phyloP scores from a whole-genome alignment of 1,140 invertebrate genomes.

The Dreissena rostriformis region DNA sequence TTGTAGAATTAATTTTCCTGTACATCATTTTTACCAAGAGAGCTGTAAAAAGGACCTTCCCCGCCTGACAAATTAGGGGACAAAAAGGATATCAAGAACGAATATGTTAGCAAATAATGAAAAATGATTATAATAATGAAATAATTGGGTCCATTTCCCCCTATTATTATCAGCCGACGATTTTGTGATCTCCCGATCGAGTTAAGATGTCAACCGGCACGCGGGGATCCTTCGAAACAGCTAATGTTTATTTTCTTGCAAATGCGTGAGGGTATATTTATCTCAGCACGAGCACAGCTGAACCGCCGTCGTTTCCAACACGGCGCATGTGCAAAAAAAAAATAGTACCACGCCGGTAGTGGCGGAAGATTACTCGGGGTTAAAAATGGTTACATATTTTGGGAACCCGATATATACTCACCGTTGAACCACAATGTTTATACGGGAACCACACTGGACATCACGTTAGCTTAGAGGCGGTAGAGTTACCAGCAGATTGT shows the following conservation, averaged over 20 bases:
- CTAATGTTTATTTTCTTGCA: constrained; percentile 46
- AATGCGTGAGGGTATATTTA: constrained; percentile 55
- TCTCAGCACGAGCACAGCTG: constrained; percentile 42
- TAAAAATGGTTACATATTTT: no score
- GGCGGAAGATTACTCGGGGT: no score
- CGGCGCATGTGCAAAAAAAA: constrained; percentile 50
- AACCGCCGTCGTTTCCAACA: constrained; percentile 36
- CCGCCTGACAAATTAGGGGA: constrained; percentile 6
- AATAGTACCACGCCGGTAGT: not conserved
- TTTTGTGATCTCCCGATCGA: constrained; percentile 7
- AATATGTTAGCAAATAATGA: constrained; percentile 55
- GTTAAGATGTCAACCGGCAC: constrained; percentile 25
- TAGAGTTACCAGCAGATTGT: no score
- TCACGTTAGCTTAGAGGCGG: no score
- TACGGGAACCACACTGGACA: no score
- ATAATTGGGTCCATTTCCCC: constrained; percentile 51
- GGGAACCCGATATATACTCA: no score
- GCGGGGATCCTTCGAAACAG: constrained; percentile 1
- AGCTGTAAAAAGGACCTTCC: not conserved
- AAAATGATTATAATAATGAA: constrained; percentile 47
- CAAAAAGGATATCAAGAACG: constrained; percentile 34
- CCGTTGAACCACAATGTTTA: no score
- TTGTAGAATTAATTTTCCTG: constrained; percentile 52
- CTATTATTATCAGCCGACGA: constrained; percentile 30
- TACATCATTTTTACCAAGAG: not conserved